Evolutionary conservation across 1,140 invertebrate species (phyloP), one percentile per base, ranked within the genome.

Genomic region (Brachystomella parvula): DNA sequence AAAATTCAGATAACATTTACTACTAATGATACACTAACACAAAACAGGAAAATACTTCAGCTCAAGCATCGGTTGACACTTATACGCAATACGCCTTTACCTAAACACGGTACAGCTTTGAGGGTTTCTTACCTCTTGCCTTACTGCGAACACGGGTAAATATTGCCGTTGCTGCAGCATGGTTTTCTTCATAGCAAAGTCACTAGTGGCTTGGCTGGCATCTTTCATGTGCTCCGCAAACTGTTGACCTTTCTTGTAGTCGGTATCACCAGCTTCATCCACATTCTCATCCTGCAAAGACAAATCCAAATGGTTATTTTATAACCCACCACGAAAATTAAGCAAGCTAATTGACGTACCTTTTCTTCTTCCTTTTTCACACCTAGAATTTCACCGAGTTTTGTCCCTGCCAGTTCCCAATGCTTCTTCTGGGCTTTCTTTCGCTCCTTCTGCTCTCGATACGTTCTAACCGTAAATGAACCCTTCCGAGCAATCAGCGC

Each of bases 381-480:
- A 1, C 96, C 96, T 89, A 98, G 95, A 24, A 99, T 94, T 73
- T 99, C 95, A 75, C 94, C 94, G 56, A 99, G 83, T 75, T 92
- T 91, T 1, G 94, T 98, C 32, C 97, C 96, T 39, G 94, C 93
- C 35, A 99, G 78, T 78, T 99, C 94, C 95, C 96, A 99, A 77
- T 99, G 94, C 78, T 99, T 99, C 76, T 96, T 96, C 75, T 98
- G 96, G 0, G 95, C 94, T 78, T 94, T 95, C 49, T 87, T 85
- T 30, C 94, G 81, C 77, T 99, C 97, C 76, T 98, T 97, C 76
- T 98, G 92, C 77, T 99, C 96, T 57, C 97, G 83, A 76, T 89
- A 94, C 0, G 86, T 85, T 63, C 92, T 83, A 0, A 99, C 97
- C 26, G 94, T 79, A 1, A 87, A 84, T 2, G 92, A 94, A 6